Percentiles rank a stretch among this genome's conserved stretches.
Evolutionary conservation across 2,113 vertebrate species (phyloP).

Genomic region (Solea solea): DNA sequence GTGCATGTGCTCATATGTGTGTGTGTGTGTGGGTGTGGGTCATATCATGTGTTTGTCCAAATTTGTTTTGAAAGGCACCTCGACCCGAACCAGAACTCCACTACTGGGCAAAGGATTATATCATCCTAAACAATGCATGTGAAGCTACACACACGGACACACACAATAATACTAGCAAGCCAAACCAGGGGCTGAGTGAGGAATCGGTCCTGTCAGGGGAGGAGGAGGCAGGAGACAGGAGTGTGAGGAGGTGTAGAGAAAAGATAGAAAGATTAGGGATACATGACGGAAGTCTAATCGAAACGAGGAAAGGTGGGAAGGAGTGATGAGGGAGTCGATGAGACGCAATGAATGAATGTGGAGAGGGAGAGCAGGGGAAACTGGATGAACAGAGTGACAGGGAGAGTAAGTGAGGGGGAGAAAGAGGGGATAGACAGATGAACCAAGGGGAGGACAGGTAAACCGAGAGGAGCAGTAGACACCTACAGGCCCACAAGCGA

Average conservation of each 20-base stretch:
- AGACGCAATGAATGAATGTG: conserved; percentile 30
- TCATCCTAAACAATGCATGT: conserved; percentile 15
- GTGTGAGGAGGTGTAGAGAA: conserved; percentile 43
- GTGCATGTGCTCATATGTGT: not conserved
- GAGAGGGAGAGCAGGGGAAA: conserved; percentile 15
- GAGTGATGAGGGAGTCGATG: conserved; percentile 25
- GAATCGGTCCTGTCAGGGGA: conserved; percentile 71
- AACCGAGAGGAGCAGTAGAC: conserved; percentile 58
- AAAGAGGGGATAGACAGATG: conserved; percentile 50
- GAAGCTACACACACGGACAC: not conserved
- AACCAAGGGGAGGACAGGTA: conserved; percentile 34
- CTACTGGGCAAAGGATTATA: conserved; percentile 55
- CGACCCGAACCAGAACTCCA: conserved; percentile 52
- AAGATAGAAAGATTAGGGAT: conserved; percentile 60
- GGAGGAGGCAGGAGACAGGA: conserved; percentile 53
- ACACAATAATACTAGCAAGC: conserved; percentile 21
- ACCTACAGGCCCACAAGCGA: conserved; percentile 63
- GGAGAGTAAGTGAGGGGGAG: conserved; percentile 18
- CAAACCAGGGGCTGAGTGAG: conserved; percentile 59
- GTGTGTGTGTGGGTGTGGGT: not conserved
- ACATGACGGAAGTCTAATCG: conserved; percentile 59
- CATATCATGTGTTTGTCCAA: conserved; percentile 4
- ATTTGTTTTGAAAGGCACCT: conserved; percentile 46
- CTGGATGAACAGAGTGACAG: conserved; percentile 26
- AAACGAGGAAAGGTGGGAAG: conserved; percentile 46